Base-by-base conservation (phyloP, 2,888 invertebrate species). In the Polydesmus complanatus region DNA sequence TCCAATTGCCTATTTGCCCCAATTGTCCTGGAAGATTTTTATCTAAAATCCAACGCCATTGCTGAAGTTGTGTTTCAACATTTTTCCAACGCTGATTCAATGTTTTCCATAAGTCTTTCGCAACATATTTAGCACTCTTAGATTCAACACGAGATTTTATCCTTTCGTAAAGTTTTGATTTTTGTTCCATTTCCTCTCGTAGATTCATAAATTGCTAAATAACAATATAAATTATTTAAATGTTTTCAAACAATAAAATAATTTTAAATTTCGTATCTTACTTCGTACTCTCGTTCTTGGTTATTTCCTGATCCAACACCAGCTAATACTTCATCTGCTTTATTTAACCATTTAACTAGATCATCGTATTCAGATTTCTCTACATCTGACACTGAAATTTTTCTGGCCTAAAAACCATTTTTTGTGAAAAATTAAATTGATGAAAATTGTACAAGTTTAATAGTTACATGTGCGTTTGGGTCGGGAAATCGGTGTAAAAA, bases 21-120 rank as follows among this genome's bases (percentile, higher is more conserved):
- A 95, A 84, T 69, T 88, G 88, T 50, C 89, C 90, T 8, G 92
- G 91, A 58, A 95, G 77, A 64, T 81, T 80, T 0, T 87, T 82
- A 73, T 96, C 95, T 67, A 95, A 76, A 57, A 88, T 78, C 88
- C 90, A 88, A 68, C 91, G 80, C 94, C 95, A 95, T 70, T 84
- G 81, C 68, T 84, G 78, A 76, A 91, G 80, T 75, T 89, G 79
- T 59, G 75, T 70, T 70, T 89, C 85, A 58, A 92, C 78, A 70
- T 86, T 84, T 66, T 82, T 81, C 93, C 94, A 94, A 27, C 88
- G 78, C 37, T 79, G 78, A 67, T 86, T 83, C 19, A 93, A 80
- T 68, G 87, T 85, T 60, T 81, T 81, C 92, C 93, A 94, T n/a
- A 87, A 84, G 67, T 88, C 86, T 54, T 83, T 81, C 3, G 88